Conservation (phyloP, 2,113 vertebrate species). For the Enhydra lutris region DNA sequence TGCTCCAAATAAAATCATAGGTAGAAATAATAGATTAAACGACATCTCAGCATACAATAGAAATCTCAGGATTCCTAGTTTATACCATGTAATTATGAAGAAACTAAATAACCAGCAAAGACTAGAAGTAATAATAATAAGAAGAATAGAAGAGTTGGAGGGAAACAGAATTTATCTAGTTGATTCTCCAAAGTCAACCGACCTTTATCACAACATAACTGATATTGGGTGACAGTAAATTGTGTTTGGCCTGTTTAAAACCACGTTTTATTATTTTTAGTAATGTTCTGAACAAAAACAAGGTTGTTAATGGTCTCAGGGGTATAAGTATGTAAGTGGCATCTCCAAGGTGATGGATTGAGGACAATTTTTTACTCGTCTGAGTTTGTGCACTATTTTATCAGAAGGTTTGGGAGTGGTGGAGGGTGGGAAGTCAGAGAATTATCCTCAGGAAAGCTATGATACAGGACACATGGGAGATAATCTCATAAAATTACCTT, state of each 20-base stretch:
- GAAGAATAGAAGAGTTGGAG: neutral
- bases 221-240: neutral
- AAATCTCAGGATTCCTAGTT: neutral
- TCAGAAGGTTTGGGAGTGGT: neutral
- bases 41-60: neutral
- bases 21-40: conserved; percentile 17
- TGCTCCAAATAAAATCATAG: conserved; percentile 29
- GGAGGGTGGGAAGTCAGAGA: neutral
- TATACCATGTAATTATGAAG: neutral
- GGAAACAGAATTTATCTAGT: conserved; percentile 15
- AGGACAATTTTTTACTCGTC: neutral
- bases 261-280: neutral
- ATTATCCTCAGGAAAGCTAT: neutral
- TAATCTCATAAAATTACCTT: neutral
- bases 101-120: neutral
- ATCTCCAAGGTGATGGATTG: neutral
- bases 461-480: neutral
- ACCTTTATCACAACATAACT: neutral
- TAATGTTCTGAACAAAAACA: conserved; percentile 30
- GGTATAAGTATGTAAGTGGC: neutral
- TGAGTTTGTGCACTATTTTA: neutral
- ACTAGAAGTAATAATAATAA: neutral
- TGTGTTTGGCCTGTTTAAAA: neutral
- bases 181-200: neutral
- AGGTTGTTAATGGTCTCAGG: neutral